Base-by-base conservation (phyloP, 2,888 invertebrate genomes). In the Protophormia terraenovae region DNA sequence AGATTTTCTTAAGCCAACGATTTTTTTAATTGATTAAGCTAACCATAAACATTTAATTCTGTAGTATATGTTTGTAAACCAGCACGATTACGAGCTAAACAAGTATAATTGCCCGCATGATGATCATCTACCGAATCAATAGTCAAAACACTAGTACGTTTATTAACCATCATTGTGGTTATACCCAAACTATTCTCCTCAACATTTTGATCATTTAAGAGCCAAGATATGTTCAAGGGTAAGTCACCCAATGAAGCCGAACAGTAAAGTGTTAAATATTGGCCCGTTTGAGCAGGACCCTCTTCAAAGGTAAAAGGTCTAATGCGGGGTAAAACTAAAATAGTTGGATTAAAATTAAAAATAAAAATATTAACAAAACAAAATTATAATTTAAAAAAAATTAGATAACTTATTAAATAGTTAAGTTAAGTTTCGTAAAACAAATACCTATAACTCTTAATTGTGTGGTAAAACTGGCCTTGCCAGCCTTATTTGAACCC, bases 281-380 rank as follows among this genome's bases (percentile, higher is more conserved):
- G 96, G 87, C 96, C 97, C 90, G 95, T 95, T 93, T 95, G 95
- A 89, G 96, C 95, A 89, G 96, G 96, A 88, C 95, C 94, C 92
- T 95, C 94, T 87, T 96, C 96, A 93, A 97, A 96, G 92, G 95
- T 95, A 93, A 97, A 97, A 90, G 96, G 96, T 93, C 94, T 95
- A 93, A 97, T 96, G 93, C 95, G 95, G 92, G 97, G 97, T 90
- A 95, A 92, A 93, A 97, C 97, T 97, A 95, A 93, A 95, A 95
- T 45, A 5, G 2, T 16, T 38, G 35, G 24, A 47, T 47, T 32
- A 73, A 60, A 38, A 10, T 27, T 27, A 22, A 19, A 80, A 76
- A 78, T 73, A 45, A 82, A 76, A 71, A 82, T 60, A 75, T 55
- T 71, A 80, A 85, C 24, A 55, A 67, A 47, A 38, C 2, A 50